Base-by-base conservation (phyloP, 2,797 vertebrate species). In the Eurystomus glaucurus region DNA sequence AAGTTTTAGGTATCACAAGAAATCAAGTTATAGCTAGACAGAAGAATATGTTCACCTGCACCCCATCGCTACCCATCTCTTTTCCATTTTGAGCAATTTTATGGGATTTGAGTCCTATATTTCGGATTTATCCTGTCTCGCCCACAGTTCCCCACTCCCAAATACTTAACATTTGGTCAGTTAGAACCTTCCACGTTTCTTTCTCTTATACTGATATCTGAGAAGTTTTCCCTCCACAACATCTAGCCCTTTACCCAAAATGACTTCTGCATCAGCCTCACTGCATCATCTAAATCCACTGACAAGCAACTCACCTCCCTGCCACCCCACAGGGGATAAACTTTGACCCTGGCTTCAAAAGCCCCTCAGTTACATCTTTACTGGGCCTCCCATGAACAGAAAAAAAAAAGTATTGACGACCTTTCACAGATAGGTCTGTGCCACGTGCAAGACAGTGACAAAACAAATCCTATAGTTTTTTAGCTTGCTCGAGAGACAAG, bases 391-490 rank as follows among this genome's bases (percentile, higher is more conserved):
- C 25, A 25, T 3, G 8, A 74, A 60, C 4, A 86, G 25, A 4
- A 58, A 22, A 29, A 33, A 3, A 29, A 19, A 17, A 29, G 9
- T 20, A 37, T 8, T 9, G 7, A 26, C 28, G 25, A 45, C 14
- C 16, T 58, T 60, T 28, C 48, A 26, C 85, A 69, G 33, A 12
- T 3, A 58, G 58, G 50, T 51, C 21, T 28, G 11, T 50, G 29
- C 33, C 31, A 37, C 0, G 2, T 0, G 6, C 64, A 71, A 46
- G 35, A 50, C 43, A 54, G 25, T 3, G 6, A 61, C 18, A 25
- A 75, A 61, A 33, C 8, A 57, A 52, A 31, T 25, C 29, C 5
- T 19, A 3, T 1, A 15, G 10, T 22, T 6, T 46, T 78, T 37
- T 6, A 54, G 26, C 28, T 89, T 31, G 43, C 37, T 85, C 1